Evolutionary conservation across 2,888 invertebrate genomes (phyloP).

Genomic region (Acronicta leporina): DNA sequence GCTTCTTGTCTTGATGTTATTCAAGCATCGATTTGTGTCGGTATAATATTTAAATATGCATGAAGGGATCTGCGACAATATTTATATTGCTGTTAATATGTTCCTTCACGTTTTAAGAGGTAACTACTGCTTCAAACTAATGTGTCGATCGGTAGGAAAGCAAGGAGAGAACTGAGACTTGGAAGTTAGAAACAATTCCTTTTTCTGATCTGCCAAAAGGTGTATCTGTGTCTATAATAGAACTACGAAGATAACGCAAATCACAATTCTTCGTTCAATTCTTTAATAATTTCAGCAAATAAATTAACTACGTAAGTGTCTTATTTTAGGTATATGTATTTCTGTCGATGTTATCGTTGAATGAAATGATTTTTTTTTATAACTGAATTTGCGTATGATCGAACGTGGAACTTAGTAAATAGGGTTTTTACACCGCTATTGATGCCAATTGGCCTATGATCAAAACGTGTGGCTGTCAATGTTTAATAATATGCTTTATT

Average conservation of each 20-base stretch:
- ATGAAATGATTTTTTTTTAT: constrained; percentile 21
- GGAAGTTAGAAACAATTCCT: no score
- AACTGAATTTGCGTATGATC: constrained; percentile 7
- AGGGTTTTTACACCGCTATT: constrained; percentile 10
- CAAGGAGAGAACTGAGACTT: no score
- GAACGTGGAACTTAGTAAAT: constrained; percentile 20
- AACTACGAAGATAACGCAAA: no score
- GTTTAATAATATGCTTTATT: constrained; percentile 25
- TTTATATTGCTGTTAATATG: not conserved
- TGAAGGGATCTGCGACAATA: not conserved
- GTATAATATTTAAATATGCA: not conserved
- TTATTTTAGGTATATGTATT: constrained; percentile 47
- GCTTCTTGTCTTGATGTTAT: no score
- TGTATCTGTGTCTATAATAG: no score
- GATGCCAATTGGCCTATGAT: constrained; percentile 27
- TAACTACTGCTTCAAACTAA: no score
- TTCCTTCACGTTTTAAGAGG: no score
- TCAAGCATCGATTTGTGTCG: constrained; percentile 4
- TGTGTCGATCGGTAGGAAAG: no score
- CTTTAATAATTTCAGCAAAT: not conserved
- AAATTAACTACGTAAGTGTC: constrained; percentile 1
- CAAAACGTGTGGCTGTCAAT: constrained; percentile 18
- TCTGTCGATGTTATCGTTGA: constrained; percentile 27
- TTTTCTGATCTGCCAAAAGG: no score
- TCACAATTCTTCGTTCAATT: not conserved